A percentile compares a stretch with the other conserved stretches of the same genome.
These are phyloP conservation scores for Mimumesa dahlbomi DNA, from an alignment of 2,888 invertebrate genomes.

Conservation along the genomic window DNA sequence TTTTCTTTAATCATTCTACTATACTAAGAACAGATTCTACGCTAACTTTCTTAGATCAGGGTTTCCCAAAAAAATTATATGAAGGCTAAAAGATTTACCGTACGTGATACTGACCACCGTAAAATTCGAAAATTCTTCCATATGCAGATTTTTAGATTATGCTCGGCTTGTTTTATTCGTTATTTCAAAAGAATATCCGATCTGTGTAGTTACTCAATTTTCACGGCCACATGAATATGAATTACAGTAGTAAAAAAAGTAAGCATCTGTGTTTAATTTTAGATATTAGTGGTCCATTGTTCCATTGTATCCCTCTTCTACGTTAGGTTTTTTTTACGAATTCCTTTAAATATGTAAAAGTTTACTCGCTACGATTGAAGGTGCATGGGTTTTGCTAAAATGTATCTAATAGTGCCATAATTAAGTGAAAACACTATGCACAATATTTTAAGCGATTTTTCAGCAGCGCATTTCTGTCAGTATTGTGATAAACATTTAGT, in stretches of 20 bases:
- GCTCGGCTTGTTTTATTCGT: slow-evolving; percentile 45
- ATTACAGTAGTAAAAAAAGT: slow-evolving; percentile 74
- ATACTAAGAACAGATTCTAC: slow-evolving; percentile 37
- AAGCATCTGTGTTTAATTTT: slow-evolving; percentile 69
- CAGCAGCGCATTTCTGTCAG: slow-evolving; percentile 23
- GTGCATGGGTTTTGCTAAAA: slow-evolving; percentile 48
- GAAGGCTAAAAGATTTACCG: slow-evolving; percentile 24
- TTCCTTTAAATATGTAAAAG: slow-evolving; percentile 35
- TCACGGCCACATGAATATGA: slow-evolving; percentile 60
- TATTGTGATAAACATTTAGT: slow-evolving; percentile 38
- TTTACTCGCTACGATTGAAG: slow-evolving; percentile 38
- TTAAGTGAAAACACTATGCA: slow-evolving; percentile 47
- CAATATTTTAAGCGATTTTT: slow-evolving; percentile 39
- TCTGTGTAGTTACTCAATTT: slow-evolving; percentile 51
- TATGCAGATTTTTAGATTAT: slow-evolving; percentile 50
- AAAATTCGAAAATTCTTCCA: slow-evolving; percentile 36
- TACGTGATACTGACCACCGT: slow-evolving; percentile 41
- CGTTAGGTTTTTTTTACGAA: slow-evolving; percentile 35
- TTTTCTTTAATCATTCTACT: slow-evolving; percentile 15
- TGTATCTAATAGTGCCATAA: slow-evolving; percentile 44
- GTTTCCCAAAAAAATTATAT: slow-evolving; percentile 31
- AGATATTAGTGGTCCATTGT: slow-evolving; percentile 73
- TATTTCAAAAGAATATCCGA: slow-evolving; percentile 53
- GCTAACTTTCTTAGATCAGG: slow-evolving; percentile 24
- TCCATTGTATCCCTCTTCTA: slow-evolving; percentile 62